These are phyloP conservation scores for Ciconia nigra DNA, from an alignment of 2,797 vertebrate species.

Conservation along the genomic window DNA sequence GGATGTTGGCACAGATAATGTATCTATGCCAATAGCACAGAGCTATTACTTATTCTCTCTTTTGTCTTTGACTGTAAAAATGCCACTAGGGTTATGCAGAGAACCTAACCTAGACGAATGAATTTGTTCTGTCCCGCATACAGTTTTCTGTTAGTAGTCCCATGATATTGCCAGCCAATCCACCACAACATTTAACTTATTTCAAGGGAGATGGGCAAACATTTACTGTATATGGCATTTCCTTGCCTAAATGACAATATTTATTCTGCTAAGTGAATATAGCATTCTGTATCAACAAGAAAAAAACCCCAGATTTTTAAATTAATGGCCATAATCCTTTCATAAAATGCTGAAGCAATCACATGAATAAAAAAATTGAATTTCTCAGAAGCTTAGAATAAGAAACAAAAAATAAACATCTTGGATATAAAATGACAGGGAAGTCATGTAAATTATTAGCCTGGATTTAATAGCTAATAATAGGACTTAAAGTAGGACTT, in stretches of 20 bases:
- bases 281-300: not conserved
- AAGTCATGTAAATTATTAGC: not conserved
- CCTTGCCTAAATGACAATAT: not conserved
- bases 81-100: not conserved
- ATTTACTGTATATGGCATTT: not conserved
- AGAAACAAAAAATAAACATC: not conserved
- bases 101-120: not conserved
- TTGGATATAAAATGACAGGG: not conserved
- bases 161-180: not conserved
- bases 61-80: not conserved
- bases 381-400: not conserved
- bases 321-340: not conserved
- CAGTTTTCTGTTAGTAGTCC: not conserved
- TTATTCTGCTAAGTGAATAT: not conserved
- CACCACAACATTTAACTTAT: not conserved
- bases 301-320: not conserved
- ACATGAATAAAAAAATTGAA: not conserved
- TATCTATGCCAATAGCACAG: not conserved
- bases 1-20: not conserved
- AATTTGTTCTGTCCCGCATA: not conserved
- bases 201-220: not conserved
- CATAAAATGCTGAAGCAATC: not conserved
- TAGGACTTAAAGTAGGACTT: not conserved
- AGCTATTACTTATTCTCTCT: not conserved
- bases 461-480: slow-evolving; percentile 8